Percentiles rank a stretch among this genome's conserved stretches.
Evolutionary conservation across 2,888 invertebrate genomes (phyloP).

Genomic region (Embidobia sp.): DNA sequence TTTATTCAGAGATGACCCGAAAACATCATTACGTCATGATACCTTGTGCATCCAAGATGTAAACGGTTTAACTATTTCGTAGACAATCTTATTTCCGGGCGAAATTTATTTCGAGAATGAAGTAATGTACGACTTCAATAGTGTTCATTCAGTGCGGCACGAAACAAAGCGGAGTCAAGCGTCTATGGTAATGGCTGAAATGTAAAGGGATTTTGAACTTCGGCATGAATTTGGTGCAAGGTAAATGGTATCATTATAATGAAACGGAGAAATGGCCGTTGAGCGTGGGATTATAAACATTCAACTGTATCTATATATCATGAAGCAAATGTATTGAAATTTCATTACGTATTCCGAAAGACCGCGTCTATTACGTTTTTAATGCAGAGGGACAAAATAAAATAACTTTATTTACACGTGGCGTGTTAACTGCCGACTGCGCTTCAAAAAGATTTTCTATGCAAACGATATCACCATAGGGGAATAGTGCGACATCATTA

Average conservation of each 20-base stretch:
- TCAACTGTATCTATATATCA: no score
- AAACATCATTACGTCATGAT: constrained; percentile 17
- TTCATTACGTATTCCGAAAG: no score
- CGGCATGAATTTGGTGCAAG: not conserved
- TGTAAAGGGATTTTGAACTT: constrained; percentile 2
- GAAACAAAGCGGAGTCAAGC: not conserved
- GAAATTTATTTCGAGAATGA: constrained; percentile 11
- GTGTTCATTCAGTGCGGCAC: no score
- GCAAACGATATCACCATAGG: constrained; percentile 53
- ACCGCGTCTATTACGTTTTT: no score
- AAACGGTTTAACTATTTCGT: constrained; percentile 43
- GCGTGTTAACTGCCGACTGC: no score
- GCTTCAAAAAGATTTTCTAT: constrained; percentile 41
- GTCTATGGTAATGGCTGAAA: not conserved
- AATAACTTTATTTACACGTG: no score
- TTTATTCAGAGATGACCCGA: constrained; percentile 41
- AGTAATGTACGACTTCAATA: constrained; percentile 9
- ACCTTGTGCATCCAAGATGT: constrained; percentile 11
- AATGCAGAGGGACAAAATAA: no score
- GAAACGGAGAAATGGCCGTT: not conserved
- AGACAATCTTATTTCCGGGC: constrained; percentile 12
- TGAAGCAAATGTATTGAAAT: no score
- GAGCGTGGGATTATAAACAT: not conserved
- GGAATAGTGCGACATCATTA: constrained; percentile 69
- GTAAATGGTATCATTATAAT: not conserved